These are phyloP conservation scores for Drosophila arawakana DNA, from an alignment of 1,140 invertebrate species.

Conservation along the genomic window DNA sequence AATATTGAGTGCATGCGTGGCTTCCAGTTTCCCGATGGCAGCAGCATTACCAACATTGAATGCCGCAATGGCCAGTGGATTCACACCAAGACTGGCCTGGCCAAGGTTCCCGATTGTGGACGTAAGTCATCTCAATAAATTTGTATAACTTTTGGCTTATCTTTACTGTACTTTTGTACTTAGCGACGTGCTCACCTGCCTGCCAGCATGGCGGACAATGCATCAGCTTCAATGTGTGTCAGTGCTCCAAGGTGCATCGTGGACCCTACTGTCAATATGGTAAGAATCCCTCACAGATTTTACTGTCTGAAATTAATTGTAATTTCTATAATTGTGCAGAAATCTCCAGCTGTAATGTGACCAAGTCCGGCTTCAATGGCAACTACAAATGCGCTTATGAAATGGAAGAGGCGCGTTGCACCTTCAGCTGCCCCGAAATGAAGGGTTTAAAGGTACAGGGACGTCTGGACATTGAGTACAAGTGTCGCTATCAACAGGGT, in stretches of 20 bases:
- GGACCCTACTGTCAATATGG: slow-evolving; percentile 92
- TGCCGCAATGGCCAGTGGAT: slow-evolving; percentile 88
- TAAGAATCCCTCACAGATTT: slow-evolving; percentile 84
- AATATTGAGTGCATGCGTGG: slow-evolving; percentile 86
- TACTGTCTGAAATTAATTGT: neutral
- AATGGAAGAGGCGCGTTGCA: slow-evolving; percentile 87
- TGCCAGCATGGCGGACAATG: slow-evolving; percentile 92
- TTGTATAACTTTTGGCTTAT: neutral
- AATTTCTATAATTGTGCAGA: slow-evolving; percentile 32
- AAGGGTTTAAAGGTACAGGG: slow-evolving; percentile 86
- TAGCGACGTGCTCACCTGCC: slow-evolving; percentile 89
- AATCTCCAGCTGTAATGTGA: slow-evolving; percentile 68
- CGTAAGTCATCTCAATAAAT: slow-evolving; percentile 84
- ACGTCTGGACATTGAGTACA: slow-evolving; percentile 86
- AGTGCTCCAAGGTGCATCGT: slow-evolving; percentile 89
- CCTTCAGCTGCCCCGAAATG: slow-evolving; percentile 87
- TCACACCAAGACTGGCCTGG: slow-evolving; percentile 85
- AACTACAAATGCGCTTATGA: slow-evolving; percentile 89
- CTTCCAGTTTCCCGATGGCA: slow-evolving; percentile 88
- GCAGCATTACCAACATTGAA: slow-evolving; percentile 86
- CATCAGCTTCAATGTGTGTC: slow-evolving; percentile 89
- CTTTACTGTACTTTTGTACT: neutral
- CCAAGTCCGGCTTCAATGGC: slow-evolving; percentile 88
- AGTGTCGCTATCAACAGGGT: slow-evolving; percentile 89
- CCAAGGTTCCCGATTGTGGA: slow-evolving; percentile 87